A percentile compares a stretch with the other conserved stretches of the same genome.
Conservation (phyloP, 2,113 vertebrate species). For the Axis porcinus region DNA sequence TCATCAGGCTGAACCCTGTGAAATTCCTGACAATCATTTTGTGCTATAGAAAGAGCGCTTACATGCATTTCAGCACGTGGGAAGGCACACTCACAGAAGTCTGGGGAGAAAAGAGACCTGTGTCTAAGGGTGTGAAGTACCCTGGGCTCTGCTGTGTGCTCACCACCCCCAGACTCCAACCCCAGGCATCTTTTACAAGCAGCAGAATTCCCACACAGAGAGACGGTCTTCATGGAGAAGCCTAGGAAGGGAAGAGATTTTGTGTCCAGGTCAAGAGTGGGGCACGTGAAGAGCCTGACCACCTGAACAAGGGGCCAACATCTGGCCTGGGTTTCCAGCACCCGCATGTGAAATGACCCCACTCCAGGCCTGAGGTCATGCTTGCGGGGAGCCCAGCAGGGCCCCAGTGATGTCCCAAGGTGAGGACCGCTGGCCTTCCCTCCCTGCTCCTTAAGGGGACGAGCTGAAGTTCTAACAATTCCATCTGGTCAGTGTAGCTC, state of each 20-base stretch:
- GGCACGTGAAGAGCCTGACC: neutral
- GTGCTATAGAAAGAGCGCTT: neutral
- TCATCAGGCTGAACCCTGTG: neutral
- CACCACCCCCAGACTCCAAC: neutral
- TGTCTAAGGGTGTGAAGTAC: neutral
- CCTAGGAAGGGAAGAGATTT: neutral
- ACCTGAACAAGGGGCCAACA: neutral
- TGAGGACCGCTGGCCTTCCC: neutral
- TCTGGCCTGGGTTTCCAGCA: neutral
- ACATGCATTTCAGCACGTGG: neutral
- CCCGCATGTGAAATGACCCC: neutral
- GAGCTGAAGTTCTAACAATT: neutral
- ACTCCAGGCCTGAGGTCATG: neutral
- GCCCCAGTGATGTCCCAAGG: rapidly evolving
- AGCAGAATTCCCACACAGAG: neutral
- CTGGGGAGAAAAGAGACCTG: neutral
- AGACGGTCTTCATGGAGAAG: neutral
- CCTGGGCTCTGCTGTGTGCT: neutral
- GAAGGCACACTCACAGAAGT: neutral
- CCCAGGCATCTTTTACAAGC: rapidly evolving
- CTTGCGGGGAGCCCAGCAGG: neutral
- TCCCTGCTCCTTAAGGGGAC: neutral
- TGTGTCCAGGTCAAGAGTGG: neutral
- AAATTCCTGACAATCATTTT: neutral
- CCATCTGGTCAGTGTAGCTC: neutral